phyloP scores from a whole-genome alignment of 2,113 vertebrate genomes.

The Megalops atlanticus region DNA sequence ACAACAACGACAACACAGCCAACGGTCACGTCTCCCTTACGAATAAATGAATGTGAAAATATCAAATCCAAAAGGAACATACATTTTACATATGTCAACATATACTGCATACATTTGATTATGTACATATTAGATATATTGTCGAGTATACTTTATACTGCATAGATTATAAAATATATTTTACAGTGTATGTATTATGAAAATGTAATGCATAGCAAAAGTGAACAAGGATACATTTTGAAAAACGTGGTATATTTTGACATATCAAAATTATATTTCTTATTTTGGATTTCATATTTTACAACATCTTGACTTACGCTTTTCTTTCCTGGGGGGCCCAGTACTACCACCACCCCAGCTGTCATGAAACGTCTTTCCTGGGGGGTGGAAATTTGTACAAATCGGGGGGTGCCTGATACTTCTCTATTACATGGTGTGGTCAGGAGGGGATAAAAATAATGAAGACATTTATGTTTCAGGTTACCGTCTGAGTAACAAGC shows the following conservation, averaged over 20 bases:
- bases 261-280: not conserved
- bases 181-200: not conserved
- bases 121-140: not conserved
- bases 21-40: not conserved
- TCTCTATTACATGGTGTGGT: slow-evolving; percentile 25
- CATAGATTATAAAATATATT: not conserved
- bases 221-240: not conserved
- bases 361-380: slow-evolving; percentile 1
- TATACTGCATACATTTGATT: not conserved
- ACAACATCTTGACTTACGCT: not conserved
- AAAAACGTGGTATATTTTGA: not conserved
- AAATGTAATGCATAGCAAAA: not conserved
- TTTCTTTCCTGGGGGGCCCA: not conserved
- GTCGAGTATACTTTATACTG: not conserved
- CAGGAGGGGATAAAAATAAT: slow-evolving; percentile 7
- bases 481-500: slow-evolving; percentile 13
- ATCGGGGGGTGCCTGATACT: not conserved
- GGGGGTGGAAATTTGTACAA: slow-evolving; percentile 4
- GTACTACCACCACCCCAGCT: not conserved
- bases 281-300: slow-evolving; percentile 5
- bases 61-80: not conserved
- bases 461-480: slow-evolving; percentile 16
- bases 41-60: not conserved
- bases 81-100: not conserved
- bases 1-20: not conserved